Percentiles rank a stretch among this genome's conserved stretches.
These are phyloP conservation scores for Mionectes macconnelli DNA, from an alignment of 2,113 vertebrate species.

Conservation along the genomic window DNA sequence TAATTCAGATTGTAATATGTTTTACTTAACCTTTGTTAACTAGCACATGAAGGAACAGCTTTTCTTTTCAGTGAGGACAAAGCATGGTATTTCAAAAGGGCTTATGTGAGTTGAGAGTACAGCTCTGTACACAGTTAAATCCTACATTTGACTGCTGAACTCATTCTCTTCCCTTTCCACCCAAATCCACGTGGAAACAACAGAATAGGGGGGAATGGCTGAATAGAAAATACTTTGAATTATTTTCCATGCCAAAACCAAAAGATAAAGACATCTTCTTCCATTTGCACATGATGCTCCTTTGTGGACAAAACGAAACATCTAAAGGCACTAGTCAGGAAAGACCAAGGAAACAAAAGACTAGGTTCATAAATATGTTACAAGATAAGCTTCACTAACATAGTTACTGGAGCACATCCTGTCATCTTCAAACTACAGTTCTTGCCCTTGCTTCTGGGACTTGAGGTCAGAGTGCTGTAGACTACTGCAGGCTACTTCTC, in stretches of 20 bases:
- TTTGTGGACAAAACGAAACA: neutral
- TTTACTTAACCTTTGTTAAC: slow-evolving; percentile 64
- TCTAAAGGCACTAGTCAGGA: neutral
- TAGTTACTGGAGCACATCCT: neutral
- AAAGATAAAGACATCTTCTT: neutral
- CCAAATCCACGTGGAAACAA: neutral
- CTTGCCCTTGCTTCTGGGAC: neutral
- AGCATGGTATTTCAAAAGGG: slow-evolving; percentile 42
- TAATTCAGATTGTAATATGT: slow-evolving; percentile 51
- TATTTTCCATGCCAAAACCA: neutral
- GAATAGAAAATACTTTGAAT: neutral
- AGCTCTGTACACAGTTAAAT: slow-evolving; percentile 17
- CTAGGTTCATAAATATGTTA: neutral
- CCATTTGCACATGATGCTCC: neutral
- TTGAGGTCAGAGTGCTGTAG: neutral
- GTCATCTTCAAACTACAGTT: neutral
- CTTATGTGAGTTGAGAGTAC: slow-evolving; percentile 24
- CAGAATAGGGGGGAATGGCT: neutral
- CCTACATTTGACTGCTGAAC: neutral
- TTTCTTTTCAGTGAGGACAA: slow-evolving; percentile 50
- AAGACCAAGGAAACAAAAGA: neutral
- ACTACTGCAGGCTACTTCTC: neutral
- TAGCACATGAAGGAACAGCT: slow-evolving; percentile 44
- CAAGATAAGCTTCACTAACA: neutral
- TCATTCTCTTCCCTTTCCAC: neutral